Evolutionary conservation across 2,113 vertebrate species (phyloP).

Genomic region (Bubo scandiacus): DNA sequence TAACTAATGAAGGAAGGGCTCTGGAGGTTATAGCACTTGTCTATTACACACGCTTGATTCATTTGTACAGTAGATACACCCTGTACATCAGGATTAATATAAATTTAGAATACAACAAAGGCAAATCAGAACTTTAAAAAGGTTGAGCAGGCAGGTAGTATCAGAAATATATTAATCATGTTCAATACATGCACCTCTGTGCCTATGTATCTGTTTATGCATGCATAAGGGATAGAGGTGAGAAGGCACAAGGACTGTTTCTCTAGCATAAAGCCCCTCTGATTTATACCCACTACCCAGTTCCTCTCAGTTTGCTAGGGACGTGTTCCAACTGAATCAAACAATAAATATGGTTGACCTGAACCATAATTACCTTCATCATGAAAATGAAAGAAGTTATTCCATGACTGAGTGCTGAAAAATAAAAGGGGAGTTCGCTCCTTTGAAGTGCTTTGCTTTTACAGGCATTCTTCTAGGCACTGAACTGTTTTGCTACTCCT

Average conservation of each 20-base stretch:
- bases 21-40: neutral
- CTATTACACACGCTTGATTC: neutral
- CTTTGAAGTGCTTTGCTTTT: slow-evolving; percentile 26
- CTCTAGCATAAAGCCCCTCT: neutral
- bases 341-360: neutral
- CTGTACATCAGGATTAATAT: neutral
- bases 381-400: slow-evolving; percentile 6
- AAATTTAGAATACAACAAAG: neutral
- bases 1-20: neutral
- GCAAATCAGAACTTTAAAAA: neutral
- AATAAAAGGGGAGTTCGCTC: neutral
- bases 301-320: neutral
- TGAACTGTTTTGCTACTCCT: slow-evolving; percentile 14
- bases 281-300: neutral
- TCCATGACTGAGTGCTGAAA: slow-evolving; percentile 10
- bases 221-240: neutral
- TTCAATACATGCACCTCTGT: neutral
- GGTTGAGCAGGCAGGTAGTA: neutral
- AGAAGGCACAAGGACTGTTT: neutral
- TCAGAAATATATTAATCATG: neutral
- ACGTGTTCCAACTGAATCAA: neutral
- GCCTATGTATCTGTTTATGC: neutral
- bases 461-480: neutral
- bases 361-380: neutral
- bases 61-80: neutral